These are phyloP conservation scores for crab-eating macaque (Macaca fascicularis) DNA, from an alignment of 2,113 vertebrate genomes.

Conservation along the genomic window T2T-MFA8v1.1 NC_088395.1:20705001-20705500, in stretches of 20 bases:
- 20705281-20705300: constrained; percentile 12
- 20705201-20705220: neutral
- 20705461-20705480: neutral
- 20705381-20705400: constrained; percentile 46
- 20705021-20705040: constrained; percentile 23
- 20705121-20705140: neutral
- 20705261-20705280: constrained; percentile 16
- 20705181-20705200: neutral
- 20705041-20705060: constrained; percentile 20
- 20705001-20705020: constrained; percentile 6
- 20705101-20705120: constrained; percentile 11
- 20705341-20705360: neutral
- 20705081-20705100: constrained; percentile 17
- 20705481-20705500: constrained; percentile 14
- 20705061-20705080: neutral
- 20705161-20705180: neutral
- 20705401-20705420: neutral
- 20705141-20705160: constrained; percentile 21
- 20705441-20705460: neutral
- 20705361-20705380: neutral
- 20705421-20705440: neutral
- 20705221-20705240: constrained; percentile 18
- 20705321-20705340: neutral
- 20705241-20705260: constrained; percentile 34
- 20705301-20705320: neutral